Evolutionary conservation across 2,113 vertebrate genomes (phyloP), one percentile per base, ranked within the genome.

Genomic region (Paraplagusia blochii): DNA sequence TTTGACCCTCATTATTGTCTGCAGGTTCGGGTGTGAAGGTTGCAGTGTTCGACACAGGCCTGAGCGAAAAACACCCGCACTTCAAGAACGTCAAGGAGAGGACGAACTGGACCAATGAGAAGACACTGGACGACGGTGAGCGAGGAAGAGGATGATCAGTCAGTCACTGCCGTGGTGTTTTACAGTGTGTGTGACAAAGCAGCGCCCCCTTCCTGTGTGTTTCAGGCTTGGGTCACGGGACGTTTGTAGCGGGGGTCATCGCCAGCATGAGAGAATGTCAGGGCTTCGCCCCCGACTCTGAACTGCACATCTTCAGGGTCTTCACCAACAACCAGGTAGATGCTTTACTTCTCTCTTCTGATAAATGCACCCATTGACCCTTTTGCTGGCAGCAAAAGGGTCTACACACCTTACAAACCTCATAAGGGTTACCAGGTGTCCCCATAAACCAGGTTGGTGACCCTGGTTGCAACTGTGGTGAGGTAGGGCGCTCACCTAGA

Each of bases 241-340:
- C 97, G 0, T 99, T 99, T n/a, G 97, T 99, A 15, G 96, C 97
- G 16, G 97, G 96, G 19, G 96, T 99, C 34, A 99, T 99, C 48
- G 96, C 97, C 77, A 99, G 97, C 71, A 98, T 99, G 96, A 92
- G 97, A 72, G 97, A 99, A 79, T 99, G 97, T 89, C 97, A 99
- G 63, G 96, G 97, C 8, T 97, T 99, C 75, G 97, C 96, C 62
- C 96, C 96, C 0, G 97, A 98, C 72, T 95, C 97, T 1, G 96
- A 99, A 62, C 92, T 99, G 44, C 97, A 99, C 82, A 97, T 99
- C 84, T 99, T 98, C 88, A 92, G 96, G 81, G 96, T 99, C 60
- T 99, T 99, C 76, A 99, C 97, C 77, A 99, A 99, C 87, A 99
- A 95, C 64, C 97, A 99, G 95, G 97, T 98, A 84, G 9, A 15